phyloP scores from a whole-genome alignment of 1,140 invertebrate species.

The Nasonia vitripennis region DNA sequence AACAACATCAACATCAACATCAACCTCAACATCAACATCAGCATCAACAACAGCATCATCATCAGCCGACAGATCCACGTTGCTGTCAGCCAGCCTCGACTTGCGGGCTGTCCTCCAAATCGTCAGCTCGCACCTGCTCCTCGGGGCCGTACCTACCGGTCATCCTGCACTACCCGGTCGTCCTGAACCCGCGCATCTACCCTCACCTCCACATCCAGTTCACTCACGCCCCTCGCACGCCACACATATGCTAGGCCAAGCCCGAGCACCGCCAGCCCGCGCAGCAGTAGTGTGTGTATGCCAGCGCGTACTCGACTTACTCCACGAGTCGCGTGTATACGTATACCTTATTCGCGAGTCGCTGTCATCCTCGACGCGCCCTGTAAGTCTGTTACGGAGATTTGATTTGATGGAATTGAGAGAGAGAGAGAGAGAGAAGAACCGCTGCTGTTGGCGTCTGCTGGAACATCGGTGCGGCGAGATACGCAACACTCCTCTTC shows the following conservation, averaged over 20 bases:
- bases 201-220: slow-evolving; percentile 73
- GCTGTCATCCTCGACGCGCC: background rate
- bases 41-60: background rate
- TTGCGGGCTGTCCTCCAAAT: background rate
- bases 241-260: slow-evolving; percentile 70
- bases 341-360: background rate
- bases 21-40: background rate
- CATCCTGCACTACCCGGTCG: slow-evolving; percentile 70
- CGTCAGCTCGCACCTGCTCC: background rate
- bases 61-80: background rate
- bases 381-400: background rate
- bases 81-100: background rate
- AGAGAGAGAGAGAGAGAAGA: background rate
- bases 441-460: background rate
- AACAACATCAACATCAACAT: background rate
- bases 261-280: background rate
- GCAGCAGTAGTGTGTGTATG: background rate
- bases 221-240: slow-evolving; percentile 71
- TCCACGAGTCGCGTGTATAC: background rate
- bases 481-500: no score
- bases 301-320: background rate
- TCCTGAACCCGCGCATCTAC: slow-evolving; percentile 74
- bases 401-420: background rate
- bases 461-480: no score
- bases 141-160: slow-evolving; percentile 15